Percentiles rank a stretch among this genome's conserved stretches.
These are phyloP conservation scores for Hyles euphorbiae DNA, from an alignment of 1,140 invertebrate genomes.

Conservation along the genomic window DNA sequence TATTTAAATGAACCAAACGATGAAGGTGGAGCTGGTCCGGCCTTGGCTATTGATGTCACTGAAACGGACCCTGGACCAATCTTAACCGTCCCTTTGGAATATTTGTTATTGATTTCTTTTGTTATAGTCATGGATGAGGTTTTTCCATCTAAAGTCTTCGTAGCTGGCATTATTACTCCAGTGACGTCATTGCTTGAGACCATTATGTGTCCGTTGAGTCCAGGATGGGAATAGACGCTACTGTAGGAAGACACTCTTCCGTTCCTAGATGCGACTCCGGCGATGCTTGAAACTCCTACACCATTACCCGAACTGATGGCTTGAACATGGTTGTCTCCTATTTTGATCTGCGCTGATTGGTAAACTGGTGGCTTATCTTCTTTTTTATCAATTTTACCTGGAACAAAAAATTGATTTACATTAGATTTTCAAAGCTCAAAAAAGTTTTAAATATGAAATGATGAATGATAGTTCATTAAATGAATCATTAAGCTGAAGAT, in stretches of 20 bases:
- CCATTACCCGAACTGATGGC: conserved; percentile 11
- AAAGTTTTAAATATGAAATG: no score
- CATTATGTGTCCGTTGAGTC: conserved; percentile 8
- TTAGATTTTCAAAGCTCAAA: neutral
- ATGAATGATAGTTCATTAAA: no score
- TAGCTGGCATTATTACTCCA: neutral
- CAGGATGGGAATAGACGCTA: conserved; percentile 33
- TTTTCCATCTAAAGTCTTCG: conserved; percentile 7
- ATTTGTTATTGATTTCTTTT: conserved; percentile 20
- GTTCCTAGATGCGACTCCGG: conserved; percentile 33
- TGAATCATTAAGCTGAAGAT: no score
- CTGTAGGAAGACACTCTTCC: conserved; percentile 37
- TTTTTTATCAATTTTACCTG: no score
- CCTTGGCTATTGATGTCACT: conserved; percentile 20
- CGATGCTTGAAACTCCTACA: conserved; percentile 34
- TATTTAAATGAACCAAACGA: conserved; percentile 5
- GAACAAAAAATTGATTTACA: neutral
- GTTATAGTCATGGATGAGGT: conserved; percentile 21
- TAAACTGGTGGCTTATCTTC: neutral
- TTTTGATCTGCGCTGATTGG: neutral
- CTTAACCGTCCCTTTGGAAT: conserved; percentile 23
- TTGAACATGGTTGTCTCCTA: conserved; percentile 1
- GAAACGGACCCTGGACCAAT: conserved; percentile 31
- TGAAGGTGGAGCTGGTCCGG: conserved; percentile 15
- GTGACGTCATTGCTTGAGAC: neutral